These are phyloP conservation scores for Cerastis rubricosa DNA, from an alignment of 2,888 invertebrate species.

Conservation along the genomic window DNA sequence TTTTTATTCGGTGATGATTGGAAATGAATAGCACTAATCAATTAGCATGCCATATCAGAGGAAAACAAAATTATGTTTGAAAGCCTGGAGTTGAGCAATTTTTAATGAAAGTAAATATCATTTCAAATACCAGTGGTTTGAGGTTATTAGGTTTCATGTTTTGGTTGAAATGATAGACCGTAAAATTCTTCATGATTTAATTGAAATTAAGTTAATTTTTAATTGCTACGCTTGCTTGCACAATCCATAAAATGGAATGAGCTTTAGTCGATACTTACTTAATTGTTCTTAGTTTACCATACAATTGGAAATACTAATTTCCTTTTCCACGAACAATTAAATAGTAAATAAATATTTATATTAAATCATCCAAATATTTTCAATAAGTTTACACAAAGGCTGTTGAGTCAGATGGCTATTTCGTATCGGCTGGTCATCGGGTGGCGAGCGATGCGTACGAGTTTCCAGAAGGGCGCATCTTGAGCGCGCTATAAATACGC, in stretches of 20 bases:
- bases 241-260: neutral
- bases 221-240: neutral
- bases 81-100: neutral
- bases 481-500: constrained; percentile 87
- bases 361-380: constrained; percentile 22
- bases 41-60: constrained; percentile 17
- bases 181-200: neutral
- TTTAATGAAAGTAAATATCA: neutral
- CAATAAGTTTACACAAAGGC: constrained; percentile 68
- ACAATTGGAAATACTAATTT: neutral
- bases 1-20: constrained; percentile 8
- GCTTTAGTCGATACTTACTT: neutral
- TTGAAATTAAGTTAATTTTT: neutral
- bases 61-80: constrained; percentile 9
- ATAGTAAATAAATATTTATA: constrained; percentile 8
- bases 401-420: constrained; percentile 88
- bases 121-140: neutral
- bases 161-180: neutral
- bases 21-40: constrained; percentile 30
- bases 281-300: neutral
- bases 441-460: constrained; percentile 76
- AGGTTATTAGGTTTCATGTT: neutral
- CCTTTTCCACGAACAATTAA: neutral
- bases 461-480: constrained; percentile 89
- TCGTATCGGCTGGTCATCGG: constrained; percentile 77